Conservation (phyloP, 2,797 vertebrate genomes). For the Peromyscus nudipes region DNA sequence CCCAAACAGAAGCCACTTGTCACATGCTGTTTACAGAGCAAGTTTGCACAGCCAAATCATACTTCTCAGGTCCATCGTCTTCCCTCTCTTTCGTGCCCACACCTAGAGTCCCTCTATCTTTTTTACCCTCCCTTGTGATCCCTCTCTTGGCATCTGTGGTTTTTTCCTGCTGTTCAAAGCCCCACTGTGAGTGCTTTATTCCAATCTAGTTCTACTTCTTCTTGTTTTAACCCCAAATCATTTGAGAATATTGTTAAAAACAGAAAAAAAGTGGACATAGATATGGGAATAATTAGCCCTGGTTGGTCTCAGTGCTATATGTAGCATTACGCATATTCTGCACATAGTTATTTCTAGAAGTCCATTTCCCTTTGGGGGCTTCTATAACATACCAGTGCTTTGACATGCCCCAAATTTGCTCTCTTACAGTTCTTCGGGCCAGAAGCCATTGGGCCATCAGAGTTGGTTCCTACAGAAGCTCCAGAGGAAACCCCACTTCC, state of each 20-base stretch:
- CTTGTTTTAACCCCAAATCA: slow-evolving; percentile 1
- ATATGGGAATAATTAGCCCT: not conserved
- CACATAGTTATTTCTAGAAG: not conserved
- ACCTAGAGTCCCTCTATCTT: not conserved
- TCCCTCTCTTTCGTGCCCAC: not conserved
- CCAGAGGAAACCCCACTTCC: not conserved
- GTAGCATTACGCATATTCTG: not conserved
- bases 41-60: accelerated
- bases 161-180: slow-evolving; percentile 29
- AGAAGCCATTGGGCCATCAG: not conserved
- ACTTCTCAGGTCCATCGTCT: not conserved
- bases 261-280: not conserved
- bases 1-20: slow-evolving; percentile 39
- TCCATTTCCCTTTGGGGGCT: not conserved
- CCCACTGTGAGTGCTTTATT: not conserved
- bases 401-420: not conserved
- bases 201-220: not conserved
- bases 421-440: not conserved
- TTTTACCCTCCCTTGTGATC: not conserved
- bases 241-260: not conserved
- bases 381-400: not conserved
- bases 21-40: slow-evolving; percentile 45
- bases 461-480: not conserved
- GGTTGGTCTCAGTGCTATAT: not conserved
- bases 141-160: not conserved